Percentiles rank a stretch among this genome's conserved stretches.
Conservation (phyloP, 1,140 invertebrate species). For the Daktulosphaira vitifoliae region DNA sequence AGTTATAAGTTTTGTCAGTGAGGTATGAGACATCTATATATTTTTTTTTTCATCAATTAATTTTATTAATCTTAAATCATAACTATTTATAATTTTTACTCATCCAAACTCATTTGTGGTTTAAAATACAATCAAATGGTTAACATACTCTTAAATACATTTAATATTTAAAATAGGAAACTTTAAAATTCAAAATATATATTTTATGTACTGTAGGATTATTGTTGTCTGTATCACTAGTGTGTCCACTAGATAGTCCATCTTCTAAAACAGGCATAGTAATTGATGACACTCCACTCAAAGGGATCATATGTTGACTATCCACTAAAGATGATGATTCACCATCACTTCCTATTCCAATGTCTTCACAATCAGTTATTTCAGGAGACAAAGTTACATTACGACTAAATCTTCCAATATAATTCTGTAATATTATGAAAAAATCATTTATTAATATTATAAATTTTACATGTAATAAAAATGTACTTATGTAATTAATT, state of each 20-base stretch:
- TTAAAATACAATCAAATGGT: too few relatives aligned
- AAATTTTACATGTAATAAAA: not conserved
- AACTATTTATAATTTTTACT: too few relatives aligned
- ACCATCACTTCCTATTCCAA: slow-evolving; percentile 74
- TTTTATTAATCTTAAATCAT: too few relatives aligned
- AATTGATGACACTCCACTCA: slow-evolving; percentile 42
- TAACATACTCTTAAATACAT: too few relatives aligned
- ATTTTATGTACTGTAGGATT: slow-evolving; percentile 48
- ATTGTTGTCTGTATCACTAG: slow-evolving; percentile 84
- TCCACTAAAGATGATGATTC: slow-evolving; percentile 57
- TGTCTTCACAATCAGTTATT: slow-evolving; percentile 90
- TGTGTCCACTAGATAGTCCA: slow-evolving; percentile 81
- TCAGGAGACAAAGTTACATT: slow-evolving; percentile 87
- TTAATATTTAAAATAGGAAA: too few relatives aligned
- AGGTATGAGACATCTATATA: too few relatives aligned
- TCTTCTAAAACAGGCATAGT: slow-evolving; percentile 93
- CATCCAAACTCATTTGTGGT: too few relatives aligned
- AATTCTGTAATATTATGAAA: slow-evolving; percentile 14
- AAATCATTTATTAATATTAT: not conserved
- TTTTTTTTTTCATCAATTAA: too few relatives aligned
- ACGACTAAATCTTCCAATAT: slow-evolving; percentile 47
- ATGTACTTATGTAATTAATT: too few relatives aligned
- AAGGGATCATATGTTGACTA: slow-evolving; percentile 32
- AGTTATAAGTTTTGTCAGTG: too few relatives aligned
- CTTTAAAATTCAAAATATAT: not conserved